A percentile compares a stretch with the other conserved stretches of the same genome.
These are phyloP conservation scores for Microhierax caerulescens DNA, from an alignment of 2,797 vertebrate genomes.

Conservation along the genomic window DNA sequence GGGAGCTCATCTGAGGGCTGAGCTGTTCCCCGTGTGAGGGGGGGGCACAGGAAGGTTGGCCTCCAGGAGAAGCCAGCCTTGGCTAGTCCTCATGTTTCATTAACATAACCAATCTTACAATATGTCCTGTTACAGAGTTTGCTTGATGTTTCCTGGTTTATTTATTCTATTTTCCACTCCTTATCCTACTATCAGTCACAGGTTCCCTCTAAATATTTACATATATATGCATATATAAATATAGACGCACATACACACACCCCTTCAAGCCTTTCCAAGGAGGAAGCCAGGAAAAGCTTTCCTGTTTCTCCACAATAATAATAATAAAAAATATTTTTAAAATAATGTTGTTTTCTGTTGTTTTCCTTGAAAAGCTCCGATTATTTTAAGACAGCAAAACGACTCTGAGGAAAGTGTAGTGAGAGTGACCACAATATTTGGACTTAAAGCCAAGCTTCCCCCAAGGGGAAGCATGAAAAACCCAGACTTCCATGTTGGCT, in stretches of 20 bases:
- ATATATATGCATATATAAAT: not conserved
- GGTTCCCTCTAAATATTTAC: not conserved
- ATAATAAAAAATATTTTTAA: too few relatives aligned
- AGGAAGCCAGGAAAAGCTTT: not conserved
- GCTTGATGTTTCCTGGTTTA: not conserved
- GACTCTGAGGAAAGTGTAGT: not conserved
- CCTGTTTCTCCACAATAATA: not conserved
- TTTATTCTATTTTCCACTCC: not conserved
- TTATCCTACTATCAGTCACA: not conserved
- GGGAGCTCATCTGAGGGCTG: not conserved
- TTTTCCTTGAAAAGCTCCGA: not conserved
- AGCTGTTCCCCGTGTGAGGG: not conserved
- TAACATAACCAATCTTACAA: not conserved
- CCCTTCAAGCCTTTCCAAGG: not conserved
- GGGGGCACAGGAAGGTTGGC: not conserved
- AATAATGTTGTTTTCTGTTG: not conserved
- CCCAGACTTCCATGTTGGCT: not conserved
- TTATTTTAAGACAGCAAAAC: not conserved
- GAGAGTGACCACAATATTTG: conserved; percentile 27
- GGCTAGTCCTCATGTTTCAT: not conserved
- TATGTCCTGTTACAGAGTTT: not conserved
- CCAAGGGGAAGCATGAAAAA: not conserved
- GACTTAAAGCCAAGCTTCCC: conserved; percentile 6
- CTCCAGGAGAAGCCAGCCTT: not conserved
- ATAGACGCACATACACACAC: not conserved